Evolutionary conservation across 2,797 vertebrate genomes (phyloP), one percentile per base, ranked within the genome.

Genomic region (Chelon labrosus): DNA sequence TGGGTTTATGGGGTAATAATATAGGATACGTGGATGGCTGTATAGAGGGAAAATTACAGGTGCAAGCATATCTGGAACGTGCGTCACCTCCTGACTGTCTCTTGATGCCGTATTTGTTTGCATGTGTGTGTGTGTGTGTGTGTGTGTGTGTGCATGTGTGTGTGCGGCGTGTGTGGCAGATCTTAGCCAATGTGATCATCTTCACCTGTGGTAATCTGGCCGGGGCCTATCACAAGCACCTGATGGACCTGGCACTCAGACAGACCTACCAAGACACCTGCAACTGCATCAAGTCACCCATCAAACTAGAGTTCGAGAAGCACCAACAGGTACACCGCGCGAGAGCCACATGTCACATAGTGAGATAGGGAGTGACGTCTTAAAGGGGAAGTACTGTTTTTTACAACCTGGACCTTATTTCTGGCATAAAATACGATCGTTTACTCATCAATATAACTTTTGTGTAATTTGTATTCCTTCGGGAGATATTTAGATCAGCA

Each of bases 281-380:
- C 90, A 99, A 98, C 87, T 99, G 97, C 91, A 98, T 99, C 92
- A 99, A 99, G 89, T 99, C 98, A 1, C 97, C 98, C 16, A 99
- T 99, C 89, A 99, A 99, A 81, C 78, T 99, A n/a, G 98, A 99
- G 79, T 99, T 98, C 91, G 97, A 99, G 90, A 99, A 98, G 79
- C 96, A 96, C 46, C 98, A 99, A 76, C 98, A 99, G 97, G 98
- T 99, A 95, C 49, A 53, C n/a, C 12, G 9, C 57, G 16, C 17
- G 16, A 58, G 11, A 44, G 42, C 10, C 14, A 41, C 5, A 53
- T 4, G 46, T 38, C 13, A n/a, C 7, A 46, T 46, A 46, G 8
- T 8, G 16, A 46, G 7, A n/a, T 13, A n/a, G 16, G 44, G 17
- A n/a, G 44, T 17, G 44, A 46, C 2, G 16, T n/a, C 16, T 17